Base-by-base conservation (phyloP, 2,888 invertebrate genomes). In the Lasius platythorax region DNA sequence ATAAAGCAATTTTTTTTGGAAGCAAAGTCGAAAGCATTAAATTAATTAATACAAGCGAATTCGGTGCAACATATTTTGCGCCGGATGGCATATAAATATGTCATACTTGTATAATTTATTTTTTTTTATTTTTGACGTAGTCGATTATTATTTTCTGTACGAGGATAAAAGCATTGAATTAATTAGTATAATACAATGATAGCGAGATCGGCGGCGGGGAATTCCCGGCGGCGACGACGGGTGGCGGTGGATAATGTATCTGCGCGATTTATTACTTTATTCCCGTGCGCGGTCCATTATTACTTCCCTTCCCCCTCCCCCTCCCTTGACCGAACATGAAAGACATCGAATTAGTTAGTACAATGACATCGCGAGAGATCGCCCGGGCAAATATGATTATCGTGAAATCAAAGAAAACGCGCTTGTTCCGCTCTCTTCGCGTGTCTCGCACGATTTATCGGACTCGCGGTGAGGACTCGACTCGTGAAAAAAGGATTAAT, bases 221-320 rank as follows among this genome's bases (percentile, higher is more conserved):
- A 79, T 79, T 79, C 79, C 79, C 79, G 72, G 37, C 72, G 79
- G 79, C 46, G 73, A 28, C 75, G 33, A 58, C 73, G 58, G 78
- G 37, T 58, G 68, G 68, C 78, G 79, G 72, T 37, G 79, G 79
- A 72, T 79, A 79, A 79, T 79, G 61, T 72, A 72, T 72, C 79
- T 72, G 72, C 79, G 79, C 79, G 79, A 79, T 79, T 79, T 79
- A 79, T 79, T 79, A 79, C 79, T 79, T 79, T 79, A 79, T 79
- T 79, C 79, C 79, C 82, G 66, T 61, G 82, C 82, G 53, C 79
- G 63, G 82, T 53, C 30, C 81, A 61, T 82, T 82, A 82, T 64
- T 79, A 64, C 53, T 63, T 68, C 28, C 50, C 30, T 66, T 5
- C 0, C n/a, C 12, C 2, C n/a, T 23, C 12, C 11, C 12, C 12